Evolutionary conservation across 2,888 invertebrate genomes (phyloP), one percentile per base, ranked within the genome.

Genomic region (Catocala fraxini): DNA sequence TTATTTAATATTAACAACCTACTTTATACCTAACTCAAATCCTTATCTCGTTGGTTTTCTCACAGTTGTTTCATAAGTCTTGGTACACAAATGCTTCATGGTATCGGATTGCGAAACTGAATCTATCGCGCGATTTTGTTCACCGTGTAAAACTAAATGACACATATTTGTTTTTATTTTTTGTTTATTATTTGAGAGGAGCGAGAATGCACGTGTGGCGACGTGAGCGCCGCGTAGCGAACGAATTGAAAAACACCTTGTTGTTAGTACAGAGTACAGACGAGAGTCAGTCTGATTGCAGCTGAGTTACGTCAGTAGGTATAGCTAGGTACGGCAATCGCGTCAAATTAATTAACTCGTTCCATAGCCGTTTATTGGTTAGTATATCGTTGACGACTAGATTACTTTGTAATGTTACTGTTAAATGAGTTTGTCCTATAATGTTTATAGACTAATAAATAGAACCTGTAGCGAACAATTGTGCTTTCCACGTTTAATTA

Each of bases 341-440:
- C 59, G 46, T 47, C 57, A 58, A 77, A 74, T 74, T 74, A 74
- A 77, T 77, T 76, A 74, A 57, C 74, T 60, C 55, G 68, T 74
- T 77, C 77, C 64, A 77, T 74, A 70, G 68, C 59, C 71, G 56
- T 51, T 53, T 48, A 62, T 62, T 68, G 63, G 71, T 74, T 60
- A 61, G 57, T 60, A 45, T 52, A 62, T 51, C 65, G 52, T 52
- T 56, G 63, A 62, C 57, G 56, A 53, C 53, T 60, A 69, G 46
- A 62, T 77, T 65, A 57, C 55, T 66, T 54, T 56, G 66, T 59
- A 51, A 58, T 70, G 56, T 61, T 63, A 59, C 67, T 53, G 51
- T 56, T 56, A 65, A 76, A 64, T 63, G 63, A 64, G 63, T 51
- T 58, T 43, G 48, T 39, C 39, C 35, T 35, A 49, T 25, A 49